Conservation (phyloP, 2,888 invertebrate genomes). For the Furcula furcula region DNA sequence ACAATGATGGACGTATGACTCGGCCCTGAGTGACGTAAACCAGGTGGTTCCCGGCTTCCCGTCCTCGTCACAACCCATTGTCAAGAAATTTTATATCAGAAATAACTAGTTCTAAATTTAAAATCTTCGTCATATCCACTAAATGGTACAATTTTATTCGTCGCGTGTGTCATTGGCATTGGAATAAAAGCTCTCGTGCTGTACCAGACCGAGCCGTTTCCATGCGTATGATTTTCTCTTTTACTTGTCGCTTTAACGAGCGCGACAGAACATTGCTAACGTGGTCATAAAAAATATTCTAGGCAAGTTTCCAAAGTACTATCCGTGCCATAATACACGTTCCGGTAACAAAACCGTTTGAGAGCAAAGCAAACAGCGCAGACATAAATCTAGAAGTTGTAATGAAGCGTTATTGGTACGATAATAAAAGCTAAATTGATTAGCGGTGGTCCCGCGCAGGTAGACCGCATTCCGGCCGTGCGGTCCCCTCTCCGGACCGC, state of each 20-base stretch:
- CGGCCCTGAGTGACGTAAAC: slow-evolving; percentile 32
- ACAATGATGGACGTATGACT: slow-evolving; percentile 51
- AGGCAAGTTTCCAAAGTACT: slow-evolving; percentile 49
- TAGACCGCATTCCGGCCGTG: slow-evolving; percentile 70
- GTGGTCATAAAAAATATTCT: slow-evolving; percentile 42
- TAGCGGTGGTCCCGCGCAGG: slow-evolving; percentile 77
- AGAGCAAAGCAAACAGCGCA: slow-evolving; percentile 57
- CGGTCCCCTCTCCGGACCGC: slow-evolving; percentile 24
- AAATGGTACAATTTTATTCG: slow-evolving; percentile 29
- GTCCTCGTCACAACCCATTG: slow-evolving; percentile 24
- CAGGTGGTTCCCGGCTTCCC: slow-evolving; percentile 27
- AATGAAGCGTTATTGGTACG: slow-evolving; percentile 77
- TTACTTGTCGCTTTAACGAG: slow-evolving; percentile 36
- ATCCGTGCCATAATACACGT: slow-evolving; percentile 30
- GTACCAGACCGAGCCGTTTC: slow-evolving; percentile 33
- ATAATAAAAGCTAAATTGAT: slow-evolving; percentile 81
- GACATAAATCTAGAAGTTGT: slow-evolving; percentile 62
- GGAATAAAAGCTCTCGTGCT: slow-evolving; percentile 32
- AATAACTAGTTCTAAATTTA: slow-evolving; percentile 23
- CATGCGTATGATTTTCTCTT: slow-evolving; percentile 37
- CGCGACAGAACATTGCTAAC: slow-evolving; percentile 36
- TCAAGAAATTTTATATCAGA: slow-evolving; percentile 28
- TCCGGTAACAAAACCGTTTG: slow-evolving; percentile 40
- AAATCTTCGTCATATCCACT: slow-evolving; percentile 26
- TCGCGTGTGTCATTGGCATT: slow-evolving; percentile 38